These are phyloP conservation scores for Parauchenoglanis ngamensis DNA, from an alignment of 2,797 vertebrate species.

Conservation along the genomic window DNA sequence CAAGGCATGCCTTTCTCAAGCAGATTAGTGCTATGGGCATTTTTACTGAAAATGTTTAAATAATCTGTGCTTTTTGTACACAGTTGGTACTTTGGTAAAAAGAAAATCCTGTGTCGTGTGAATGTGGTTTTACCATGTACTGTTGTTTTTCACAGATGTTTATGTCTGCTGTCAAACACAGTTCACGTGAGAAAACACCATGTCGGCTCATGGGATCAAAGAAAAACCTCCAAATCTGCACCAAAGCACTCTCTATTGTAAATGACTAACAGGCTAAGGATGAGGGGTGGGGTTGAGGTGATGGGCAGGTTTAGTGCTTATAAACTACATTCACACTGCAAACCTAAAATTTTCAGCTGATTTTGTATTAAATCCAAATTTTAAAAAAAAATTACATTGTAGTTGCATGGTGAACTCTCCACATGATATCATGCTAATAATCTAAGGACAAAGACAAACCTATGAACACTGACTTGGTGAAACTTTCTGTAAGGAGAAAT, in stretches of 20 bases:
- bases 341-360: background rate
- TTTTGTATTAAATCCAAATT: background rate
- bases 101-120: constrained; percentile 38
- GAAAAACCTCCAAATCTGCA: constrained; percentile 2
- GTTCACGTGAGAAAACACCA: constrained; percentile 48
- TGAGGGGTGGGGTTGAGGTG: background rate
- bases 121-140: constrained; percentile 30
- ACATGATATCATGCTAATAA: background rate
- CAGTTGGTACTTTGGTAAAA: constrained; percentile 3
- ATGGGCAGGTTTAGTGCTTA: background rate
- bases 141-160: constrained; percentile 49
- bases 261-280: background rate
- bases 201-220: constrained; percentile 9
- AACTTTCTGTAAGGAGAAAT: background rate
- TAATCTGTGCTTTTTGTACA: background rate
- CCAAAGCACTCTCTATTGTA: background rate
- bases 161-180: constrained; percentile 44
- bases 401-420: background rate
- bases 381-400: background rate
- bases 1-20: background rate
- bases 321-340: too few species aligned
- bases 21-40: background rate
- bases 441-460: background rate
- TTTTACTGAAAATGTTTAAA: constrained; percentile 15
- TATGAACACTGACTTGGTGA: background rate